These are phyloP conservation scores for Drosophila mettleri DNA, from an alignment of 2,888 invertebrate genomes.

Conservation along the genomic window DNA sequence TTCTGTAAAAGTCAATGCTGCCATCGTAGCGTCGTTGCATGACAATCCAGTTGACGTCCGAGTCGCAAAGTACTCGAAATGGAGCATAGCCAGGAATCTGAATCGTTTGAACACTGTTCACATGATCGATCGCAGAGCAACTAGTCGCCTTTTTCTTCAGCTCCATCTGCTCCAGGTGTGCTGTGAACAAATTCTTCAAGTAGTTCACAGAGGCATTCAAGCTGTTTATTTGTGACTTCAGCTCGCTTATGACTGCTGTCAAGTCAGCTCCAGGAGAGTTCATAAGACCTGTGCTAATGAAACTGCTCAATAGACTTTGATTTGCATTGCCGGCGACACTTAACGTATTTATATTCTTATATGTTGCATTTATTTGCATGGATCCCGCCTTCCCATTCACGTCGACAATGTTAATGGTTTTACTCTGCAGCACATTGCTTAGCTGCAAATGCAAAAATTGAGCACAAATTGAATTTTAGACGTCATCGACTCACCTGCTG, in stretches of 20 bases:
- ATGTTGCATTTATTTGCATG: conserved; percentile 41
- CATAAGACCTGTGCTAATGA: neutral
- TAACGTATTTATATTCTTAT: conserved; percentile 34
- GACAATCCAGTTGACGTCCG: conserved; percentile 39
- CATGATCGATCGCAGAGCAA: conserved; percentile 13
- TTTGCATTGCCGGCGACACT: conserved; percentile 22
- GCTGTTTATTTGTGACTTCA: conserved; percentile 24
- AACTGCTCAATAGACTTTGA: conserved; percentile 1
- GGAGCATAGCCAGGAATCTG: conserved; percentile 33
- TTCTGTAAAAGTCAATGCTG: conserved; percentile 31
- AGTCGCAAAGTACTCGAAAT: conserved; percentile 34
- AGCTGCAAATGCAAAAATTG: conserved; percentile 18
- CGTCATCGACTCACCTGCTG: conserved; percentile 5
- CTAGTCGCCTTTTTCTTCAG: neutral
- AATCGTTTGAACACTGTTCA: conserved; percentile 16
- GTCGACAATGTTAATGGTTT: conserved; percentile 41
- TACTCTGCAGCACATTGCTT: conserved; percentile 22
- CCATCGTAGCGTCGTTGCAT: conserved; percentile 51
- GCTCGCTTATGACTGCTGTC: neutral
- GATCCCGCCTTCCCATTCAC: conserved; percentile 36
- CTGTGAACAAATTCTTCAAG: neutral
- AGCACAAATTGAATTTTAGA: neutral
- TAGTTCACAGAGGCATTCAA: conserved; percentile 21
- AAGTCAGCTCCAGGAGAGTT: neutral
- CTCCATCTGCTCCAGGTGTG: neutral